Percentiles rank a stretch among this genome's conserved stretches.
Conservation (phyloP, 2,113 vertebrate genomes). For the Scartelaos histophorus region DNA sequence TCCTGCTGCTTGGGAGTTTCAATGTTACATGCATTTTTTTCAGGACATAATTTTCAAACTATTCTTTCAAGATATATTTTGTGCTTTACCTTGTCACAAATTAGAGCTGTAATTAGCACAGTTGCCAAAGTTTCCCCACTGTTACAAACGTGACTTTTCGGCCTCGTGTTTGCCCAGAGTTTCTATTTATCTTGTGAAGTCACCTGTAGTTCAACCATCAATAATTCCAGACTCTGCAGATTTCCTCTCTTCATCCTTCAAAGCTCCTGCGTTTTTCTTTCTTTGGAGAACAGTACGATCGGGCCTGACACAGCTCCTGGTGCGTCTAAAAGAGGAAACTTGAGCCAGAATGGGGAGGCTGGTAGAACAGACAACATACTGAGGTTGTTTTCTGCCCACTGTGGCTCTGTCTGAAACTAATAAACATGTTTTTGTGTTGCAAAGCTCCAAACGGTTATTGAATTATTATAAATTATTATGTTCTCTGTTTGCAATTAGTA, state of each 20-base stretch:
- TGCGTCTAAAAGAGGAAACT: slow-evolving; percentile 31
- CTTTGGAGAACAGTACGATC: slow-evolving; percentile 22
- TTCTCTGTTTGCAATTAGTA: slow-evolving; percentile 31
- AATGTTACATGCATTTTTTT: background rate
- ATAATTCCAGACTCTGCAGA: slow-evolving; percentile 25
- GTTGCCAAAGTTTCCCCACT: background rate
- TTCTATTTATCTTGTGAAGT: slow-evolving; percentile 20
- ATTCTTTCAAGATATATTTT: background rate
- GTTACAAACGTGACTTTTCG: background rate
- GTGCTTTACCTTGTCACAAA: background rate
- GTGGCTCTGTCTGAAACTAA: background rate
- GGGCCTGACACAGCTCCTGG: slow-evolving; percentile 15
- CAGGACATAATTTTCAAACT: background rate
- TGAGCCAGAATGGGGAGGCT: slow-evolving; percentile 11
- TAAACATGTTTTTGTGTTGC: slow-evolving; percentile 5
- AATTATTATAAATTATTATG: slow-evolving; percentile 30
- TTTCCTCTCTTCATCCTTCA: slow-evolving; percentile 32
- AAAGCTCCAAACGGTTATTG: slow-evolving; percentile 13
- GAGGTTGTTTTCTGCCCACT: background rate
- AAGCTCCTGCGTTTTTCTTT: slow-evolving; percentile 15
- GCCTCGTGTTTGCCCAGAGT: slow-evolving; percentile 21
- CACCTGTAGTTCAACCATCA: slow-evolving; percentile 36
- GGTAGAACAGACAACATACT: background rate
- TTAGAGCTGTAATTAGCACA: background rate
- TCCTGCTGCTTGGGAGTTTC: background rate